Base-by-base conservation (phyloP, 2,888 invertebrate species). In the Napeogenes sylphis region DNA sequence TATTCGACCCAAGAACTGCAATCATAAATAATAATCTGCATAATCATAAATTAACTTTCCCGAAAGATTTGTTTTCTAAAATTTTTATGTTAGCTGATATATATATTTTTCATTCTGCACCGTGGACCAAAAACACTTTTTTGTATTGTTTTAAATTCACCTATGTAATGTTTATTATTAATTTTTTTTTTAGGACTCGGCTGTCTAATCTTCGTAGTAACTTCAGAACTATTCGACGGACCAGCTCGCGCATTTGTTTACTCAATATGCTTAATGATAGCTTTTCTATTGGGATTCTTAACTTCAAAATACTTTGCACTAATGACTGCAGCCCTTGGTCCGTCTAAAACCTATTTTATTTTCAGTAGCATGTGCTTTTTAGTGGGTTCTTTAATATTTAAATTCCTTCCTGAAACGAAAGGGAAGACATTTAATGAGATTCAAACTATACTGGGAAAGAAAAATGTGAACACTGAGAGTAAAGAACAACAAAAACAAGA, bases 401-500 rank as follows among this genome's bases (percentile, higher is more conserved):
- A 75, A 32, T 74, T 71, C 53, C 61, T 87, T 2, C 87, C 87
- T 0, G 87, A 87, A 58, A 87, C 87, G 0, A 86, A 83, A 38
- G 86, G 85, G 0, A 85, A 81, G 56, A 78, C 75, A 0, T 79
- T 86, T 45, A 70, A 70, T 2, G 84, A 86, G 61, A 86, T 87
- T 21, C 86, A 87, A 61, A 63, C 62, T 14, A 68, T 68, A 21
- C 73, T 84, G 32, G 74, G 79, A 10, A 51, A 12, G 10, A 51
- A 21, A 12, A 51, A 30, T 12, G 4, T 51, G 3, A 8, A 30
- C 8, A 30, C 30, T 51, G 30, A 30, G 10, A 42, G 10, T 42
- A 42, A 42, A 10, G 42, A 12, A 42, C 10, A 8, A 8, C 42
- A 42, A 42, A 42, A 42, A 42, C 42, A 42, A 42, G 42, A 42